A percentile compares a stretch with the other conserved stretches of the same genome.
Conservation (phyloP, 2,113 vertebrate genomes). For the Pelusios castaneus region DNA sequence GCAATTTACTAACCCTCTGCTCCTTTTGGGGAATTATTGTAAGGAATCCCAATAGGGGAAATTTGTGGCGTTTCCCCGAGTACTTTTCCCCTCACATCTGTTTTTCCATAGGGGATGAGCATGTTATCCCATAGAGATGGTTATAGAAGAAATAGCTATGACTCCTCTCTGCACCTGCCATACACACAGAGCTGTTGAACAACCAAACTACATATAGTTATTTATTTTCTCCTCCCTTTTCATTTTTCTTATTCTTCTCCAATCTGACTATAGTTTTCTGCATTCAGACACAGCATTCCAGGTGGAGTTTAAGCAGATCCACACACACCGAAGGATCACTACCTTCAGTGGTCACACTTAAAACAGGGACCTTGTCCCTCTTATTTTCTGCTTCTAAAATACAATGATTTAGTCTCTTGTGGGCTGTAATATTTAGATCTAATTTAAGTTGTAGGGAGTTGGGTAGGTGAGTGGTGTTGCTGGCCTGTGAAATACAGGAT, state of each 20-base stretch:
- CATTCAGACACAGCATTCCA: background rate
- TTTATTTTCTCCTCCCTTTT: too few relatives aligned
- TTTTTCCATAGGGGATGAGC: background rate
- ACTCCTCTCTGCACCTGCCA: background rate
- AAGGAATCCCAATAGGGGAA: background rate
- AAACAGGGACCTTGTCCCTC: too few relatives aligned
- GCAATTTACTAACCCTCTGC: background rate
- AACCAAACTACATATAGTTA: too few relatives aligned
- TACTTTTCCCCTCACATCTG: background rate
- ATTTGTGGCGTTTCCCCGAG: background rate
- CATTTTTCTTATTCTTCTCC: background rate
- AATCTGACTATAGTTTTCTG: background rate
- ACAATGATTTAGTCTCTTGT: too few relatives aligned
- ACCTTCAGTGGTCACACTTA: background rate
- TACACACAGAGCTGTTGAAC: too few relatives aligned
- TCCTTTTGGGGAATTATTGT: too few relatives aligned
- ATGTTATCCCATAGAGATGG: background rate
- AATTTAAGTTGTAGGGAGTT: too few relatives aligned
- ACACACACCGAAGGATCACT: background rate
- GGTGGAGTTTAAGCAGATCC: background rate
- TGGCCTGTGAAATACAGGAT: too few relatives aligned
- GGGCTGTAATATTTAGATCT: too few relatives aligned
- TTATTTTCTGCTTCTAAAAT: too few relatives aligned
- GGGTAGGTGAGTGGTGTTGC: too few relatives aligned
- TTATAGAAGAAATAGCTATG: conserved; percentile 4